Base-by-base conservation (phyloP, 2,888 invertebrate species). In the Ophioninae sp. region DNA sequence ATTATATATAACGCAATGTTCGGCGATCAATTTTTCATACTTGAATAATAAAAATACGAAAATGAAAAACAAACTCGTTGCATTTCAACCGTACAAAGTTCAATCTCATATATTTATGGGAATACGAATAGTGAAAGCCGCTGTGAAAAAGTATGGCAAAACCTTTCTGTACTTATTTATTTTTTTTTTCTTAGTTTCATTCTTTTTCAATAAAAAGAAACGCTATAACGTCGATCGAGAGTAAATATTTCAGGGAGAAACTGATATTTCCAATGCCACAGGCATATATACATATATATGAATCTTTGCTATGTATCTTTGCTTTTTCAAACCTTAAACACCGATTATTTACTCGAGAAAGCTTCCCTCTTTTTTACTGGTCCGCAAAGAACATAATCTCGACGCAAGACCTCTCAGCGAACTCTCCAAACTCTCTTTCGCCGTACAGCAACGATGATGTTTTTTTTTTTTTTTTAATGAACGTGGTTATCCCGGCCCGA, bases 271-370 rank as follows among this genome's bases (percentile, higher is more conserved):
- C 30, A 57, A 67, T 7, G 6, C 57, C n/a, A 21, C 5, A 3
- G 21, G 21, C 59, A 41, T 67, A n/a, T 39, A 39, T 57, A n/a
- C 30, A 56, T 57, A n/a, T 30, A 56, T 37, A 67, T 67, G 23
- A 69, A 23, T 44, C 61, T 64, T 41, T 56, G 41, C 44, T 44
- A 21, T 21, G 6, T 50, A 21, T 61, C n/a, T n/a, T n/a, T n/a
- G n/a, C n/a, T n/a, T 57, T 65, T 67, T 65, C 69, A 56, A 77
- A 39, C 61, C 64, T 79, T 78, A 65, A 83, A 77, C 59, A 73
- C 13, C 77, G 76, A 70, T 81, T 81, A 78, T 83, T 83, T 74
- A 65, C 83, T 70, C 65, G 79, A 64, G 20, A 67, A 73, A 77
- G 59, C 44, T 61, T 21, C 13, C n/a, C n/a, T 69, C 75, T 21